These are phyloP conservation scores for Itoplectis maculator DNA, from an alignment of 2,888 invertebrate genomes.

Conservation along the genomic window DNA sequence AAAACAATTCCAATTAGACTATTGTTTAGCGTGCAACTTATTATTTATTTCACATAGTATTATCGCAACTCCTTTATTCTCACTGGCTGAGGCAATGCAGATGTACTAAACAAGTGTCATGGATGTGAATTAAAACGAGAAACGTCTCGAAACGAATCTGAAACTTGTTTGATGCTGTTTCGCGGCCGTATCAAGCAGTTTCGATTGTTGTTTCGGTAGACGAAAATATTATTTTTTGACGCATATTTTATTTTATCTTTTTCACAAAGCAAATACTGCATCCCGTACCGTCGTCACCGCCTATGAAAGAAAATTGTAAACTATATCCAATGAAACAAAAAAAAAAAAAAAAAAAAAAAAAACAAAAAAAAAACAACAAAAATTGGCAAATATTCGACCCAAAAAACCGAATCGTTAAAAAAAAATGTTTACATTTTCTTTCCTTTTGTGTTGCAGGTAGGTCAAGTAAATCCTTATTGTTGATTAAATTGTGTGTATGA, in stretches of 20 bases:
- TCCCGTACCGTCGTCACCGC: not conserved
- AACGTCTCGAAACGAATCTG: too few relatives aligned
- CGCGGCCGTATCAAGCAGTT: not conserved
- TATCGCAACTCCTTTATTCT: too few relatives aligned
- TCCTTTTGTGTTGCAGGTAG: conserved; percentile 81
- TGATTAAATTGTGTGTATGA: conserved; percentile 73
- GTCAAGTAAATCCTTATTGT: conserved; percentile 78
- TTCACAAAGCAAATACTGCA: not conserved
- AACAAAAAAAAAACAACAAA: too few relatives aligned
- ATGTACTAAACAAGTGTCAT: too few relatives aligned
- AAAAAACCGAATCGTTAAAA: not conserved
- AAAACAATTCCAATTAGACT: not conserved
- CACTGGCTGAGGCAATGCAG: not conserved
- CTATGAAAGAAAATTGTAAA: not conserved
- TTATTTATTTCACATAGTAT: too few relatives aligned
- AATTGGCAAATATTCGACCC: not conserved
- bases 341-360: too few relatives aligned
- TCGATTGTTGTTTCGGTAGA: not conserved
- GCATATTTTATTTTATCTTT: not conserved
- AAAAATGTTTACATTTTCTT: conserved; percentile 20
- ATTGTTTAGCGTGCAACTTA: too few relatives aligned
- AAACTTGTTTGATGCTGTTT: too few relatives aligned
- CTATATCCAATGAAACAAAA: not conserved
- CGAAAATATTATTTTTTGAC: not conserved
- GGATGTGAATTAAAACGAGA: too few relatives aligned